A percentile compares a stretch with the other conserved stretches of the same genome.
Evolutionary conservation across 2,113 vertebrate species (phyloP).

Genomic region (Chionomys nivalis): DNA sequence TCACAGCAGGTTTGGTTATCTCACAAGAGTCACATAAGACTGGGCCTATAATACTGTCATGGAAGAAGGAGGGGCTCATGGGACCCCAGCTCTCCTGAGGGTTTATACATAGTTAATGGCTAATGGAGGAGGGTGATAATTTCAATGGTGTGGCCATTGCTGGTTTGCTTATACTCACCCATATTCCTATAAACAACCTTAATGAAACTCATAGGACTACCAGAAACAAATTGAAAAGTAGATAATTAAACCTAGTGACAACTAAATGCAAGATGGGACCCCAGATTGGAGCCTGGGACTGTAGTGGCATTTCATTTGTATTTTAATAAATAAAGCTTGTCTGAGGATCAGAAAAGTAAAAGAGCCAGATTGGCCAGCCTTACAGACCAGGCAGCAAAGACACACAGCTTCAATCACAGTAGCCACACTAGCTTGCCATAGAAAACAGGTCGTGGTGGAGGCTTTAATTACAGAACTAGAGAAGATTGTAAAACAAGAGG

Average conservation of each 20-base stretch:
- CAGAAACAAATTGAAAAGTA: not conserved
- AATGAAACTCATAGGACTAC: not conserved
- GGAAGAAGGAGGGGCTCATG: no score
- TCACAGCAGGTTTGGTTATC: not conserved
- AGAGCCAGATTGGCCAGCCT: no score
- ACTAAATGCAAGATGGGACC: not conserved
- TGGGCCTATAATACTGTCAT: not conserved
- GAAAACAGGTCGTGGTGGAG: no score
- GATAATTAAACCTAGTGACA: conserved; percentile 13
- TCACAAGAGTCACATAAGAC: not conserved
- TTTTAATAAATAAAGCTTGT: no score
- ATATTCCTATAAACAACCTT: not conserved
- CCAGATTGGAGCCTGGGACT: not conserved
- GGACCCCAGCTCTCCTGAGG: not conserved
- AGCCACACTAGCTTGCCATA: no score
- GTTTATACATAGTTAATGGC: not conserved
- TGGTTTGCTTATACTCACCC: not conserved
- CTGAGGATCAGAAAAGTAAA: no score
- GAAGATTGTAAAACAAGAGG: no score
- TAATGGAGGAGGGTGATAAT: not conserved
- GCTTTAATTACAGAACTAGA: no score
- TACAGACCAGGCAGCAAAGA: no score
- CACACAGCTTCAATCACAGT: no score
- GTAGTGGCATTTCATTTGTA: no score
- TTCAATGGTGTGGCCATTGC: not conserved